Evolutionary conservation across 1,140 invertebrate species (phyloP), one percentile per base, ranked within the genome.

Genomic region (Drosophila ironensis): DNA sequence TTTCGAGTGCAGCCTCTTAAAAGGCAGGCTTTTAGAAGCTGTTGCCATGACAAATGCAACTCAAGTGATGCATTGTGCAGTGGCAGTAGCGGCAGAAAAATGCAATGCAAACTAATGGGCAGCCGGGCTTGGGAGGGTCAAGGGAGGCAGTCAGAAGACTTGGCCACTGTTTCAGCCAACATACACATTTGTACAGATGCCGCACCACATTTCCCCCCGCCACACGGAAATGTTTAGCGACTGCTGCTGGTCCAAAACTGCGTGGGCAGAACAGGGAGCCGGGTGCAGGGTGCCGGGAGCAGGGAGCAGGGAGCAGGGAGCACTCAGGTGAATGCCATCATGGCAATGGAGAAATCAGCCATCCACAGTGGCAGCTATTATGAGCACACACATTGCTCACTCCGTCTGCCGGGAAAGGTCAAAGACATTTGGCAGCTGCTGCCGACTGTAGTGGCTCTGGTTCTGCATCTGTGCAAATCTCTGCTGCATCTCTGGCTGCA

Each of bases 11-110:
- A n/a, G n/a, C 9, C 14, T 14, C 47, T 25, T 24, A 4, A 17
- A 14, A 38, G 61, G 42, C 56, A 45, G 66, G 76, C 80, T 84
- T 57, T 72, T 67, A 60, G 57, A 56, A 54, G 67, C 76, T 51
- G 57, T 50, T 48, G 56, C 64, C 72, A 82, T 84, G 80, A 84
- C 80, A 84, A 84, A 86, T 86, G 71, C 80, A 86, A 86, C 80
- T 86, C 80, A 80, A 86, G 80, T 86, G 80, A 80, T 82, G 80
- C 61, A 86, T 86, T 86, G 80, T 86, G 72, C 64, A 63, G 60
- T 35, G 33, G 53, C 40, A 66, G 37, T 30, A 25, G 33, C 71
- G 54, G 40, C 64, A 30, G 33, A 14, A 37, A 53, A 63, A 46
- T 27, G 63, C 60, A 40, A 47, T 57, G 60, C 59, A 59, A 68